Evolutionary conservation across 2,113 vertebrate species (phyloP).

Genomic region (Corapipo altera): DNA sequence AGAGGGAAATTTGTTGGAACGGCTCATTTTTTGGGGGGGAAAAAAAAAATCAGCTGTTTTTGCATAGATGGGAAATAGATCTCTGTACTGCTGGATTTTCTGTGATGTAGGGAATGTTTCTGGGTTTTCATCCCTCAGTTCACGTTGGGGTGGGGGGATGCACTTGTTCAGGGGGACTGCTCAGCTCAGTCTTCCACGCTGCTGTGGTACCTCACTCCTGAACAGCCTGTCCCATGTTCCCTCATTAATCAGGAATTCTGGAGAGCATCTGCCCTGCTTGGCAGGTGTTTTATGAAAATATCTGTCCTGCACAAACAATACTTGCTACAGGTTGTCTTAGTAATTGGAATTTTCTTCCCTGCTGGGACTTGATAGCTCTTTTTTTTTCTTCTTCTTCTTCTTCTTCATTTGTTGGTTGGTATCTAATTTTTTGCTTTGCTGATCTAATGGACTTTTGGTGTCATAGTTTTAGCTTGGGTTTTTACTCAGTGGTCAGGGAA

Average conservation of each 20-base stretch:
- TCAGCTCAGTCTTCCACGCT: not conserved
- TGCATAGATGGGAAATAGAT: not conserved
- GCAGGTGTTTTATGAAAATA: constrained; percentile 33
- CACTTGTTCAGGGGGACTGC: not conserved
- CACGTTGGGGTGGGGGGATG: not conserved
- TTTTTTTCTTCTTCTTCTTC: not conserved
- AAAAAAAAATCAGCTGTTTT: not conserved
- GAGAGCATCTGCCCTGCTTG: not conserved
- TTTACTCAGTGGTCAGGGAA: constrained; percentile 17
- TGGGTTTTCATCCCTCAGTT: not conserved
- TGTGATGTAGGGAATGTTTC: not conserved
- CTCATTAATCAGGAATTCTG: not conserved
- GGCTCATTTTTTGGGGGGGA: not conserved
- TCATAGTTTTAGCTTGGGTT: not conserved
- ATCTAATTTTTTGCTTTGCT: constrained; percentile 30
- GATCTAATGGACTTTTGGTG: constrained; percentile 11
- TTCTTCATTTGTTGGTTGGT: not conserved
- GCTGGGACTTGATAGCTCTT: not conserved
- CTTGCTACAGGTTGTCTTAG: constrained; percentile 20
- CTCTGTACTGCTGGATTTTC: not conserved
- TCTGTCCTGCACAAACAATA: not conserved
- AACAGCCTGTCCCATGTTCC: not conserved
- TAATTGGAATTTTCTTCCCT: constrained; percentile 54
- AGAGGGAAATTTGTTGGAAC: not conserved
- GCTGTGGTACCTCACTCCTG: not conserved